Evolutionary conservation across 2,797 vertebrate species (phyloP), one percentile per base, ranked within the genome.

Genomic region (Podargus strigoides): DNA sequence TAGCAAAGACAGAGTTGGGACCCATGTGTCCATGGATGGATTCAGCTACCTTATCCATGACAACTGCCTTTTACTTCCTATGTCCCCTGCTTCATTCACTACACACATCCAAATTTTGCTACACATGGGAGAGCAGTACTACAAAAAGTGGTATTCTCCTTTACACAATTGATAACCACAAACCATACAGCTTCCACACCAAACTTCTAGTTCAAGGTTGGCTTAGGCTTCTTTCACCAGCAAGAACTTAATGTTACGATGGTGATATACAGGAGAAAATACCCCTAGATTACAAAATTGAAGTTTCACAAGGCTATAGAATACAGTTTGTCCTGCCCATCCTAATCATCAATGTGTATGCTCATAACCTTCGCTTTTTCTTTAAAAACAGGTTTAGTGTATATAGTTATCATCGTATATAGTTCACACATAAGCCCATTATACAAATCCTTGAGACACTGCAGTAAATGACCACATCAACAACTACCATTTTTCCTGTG

Each of bases 21-120:
- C 18, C 22, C 34, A 12, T 2, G 3, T 32, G 23, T 77, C n/a
- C 52, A 60, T 0, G 0, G 34, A 67, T 55, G 18, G 50, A 77
- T 92, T 77, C 68, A 75, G 34, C 9, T 59, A 26, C 32, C 30
- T 77, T 30, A 80, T 3, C 49, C 68, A 39, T 24, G 76, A 70
- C 19, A 73, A 14, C 5, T 63, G 87, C 44, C 30, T 85, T 56
- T 56, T 59, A 55, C 14, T 89, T 90, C 47, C 63, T 56, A 6
- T 23, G 18, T 18, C 8, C 17, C 6, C 55, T 49, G 30, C 20
- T 73, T 82, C 70, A 53, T 39, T 79, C 41, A 37, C 47, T 60
- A 39, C 30, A 76, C 14, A 16, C 7, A 73, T 34, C 6, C 24
- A 80, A 39, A 56, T 49, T 73, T 55, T 66, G 27, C 10, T 39